Conservation (phyloP, 2,113 vertebrate species). For the Cavia porcellus region DNA sequence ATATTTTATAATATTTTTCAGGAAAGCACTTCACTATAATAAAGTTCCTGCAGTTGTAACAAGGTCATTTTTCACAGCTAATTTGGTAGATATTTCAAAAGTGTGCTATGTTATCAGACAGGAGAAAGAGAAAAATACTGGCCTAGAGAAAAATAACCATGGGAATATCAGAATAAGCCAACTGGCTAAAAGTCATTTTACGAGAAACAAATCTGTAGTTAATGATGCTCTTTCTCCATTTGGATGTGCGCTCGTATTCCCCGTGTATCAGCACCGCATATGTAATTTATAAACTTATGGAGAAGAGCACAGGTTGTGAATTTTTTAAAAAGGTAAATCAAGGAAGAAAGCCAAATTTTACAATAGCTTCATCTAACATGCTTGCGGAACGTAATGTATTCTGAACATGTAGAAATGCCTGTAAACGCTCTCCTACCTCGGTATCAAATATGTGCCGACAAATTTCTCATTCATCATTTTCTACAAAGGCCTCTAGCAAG, state of each 20-base stretch:
- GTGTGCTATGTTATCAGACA: slow-evolving; percentile 43
- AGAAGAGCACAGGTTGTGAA: neutral
- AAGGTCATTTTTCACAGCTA: slow-evolving; percentile 65
- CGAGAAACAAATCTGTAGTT: slow-evolving; percentile 33
- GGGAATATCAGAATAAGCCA: neutral
- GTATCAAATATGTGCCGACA: neutral
- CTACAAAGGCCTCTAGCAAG: neutral
- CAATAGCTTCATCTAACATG: neutral
- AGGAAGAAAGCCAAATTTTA: slow-evolving; percentile 6
- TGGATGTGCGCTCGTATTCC: neutral
- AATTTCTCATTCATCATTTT: slow-evolving; percentile 39
- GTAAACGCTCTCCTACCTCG: neutral
- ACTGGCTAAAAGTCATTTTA: neutral
- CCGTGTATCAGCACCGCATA: neutral
- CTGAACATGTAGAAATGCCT: neutral
- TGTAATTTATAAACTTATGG: neutral
- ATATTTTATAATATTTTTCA: slow-evolving; percentile 60
- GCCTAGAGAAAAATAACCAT: slow-evolving; percentile 14
- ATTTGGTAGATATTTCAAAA: slow-evolving; percentile 41
- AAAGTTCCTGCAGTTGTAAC: slow-evolving; percentile 61
- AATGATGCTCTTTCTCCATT: neutral
- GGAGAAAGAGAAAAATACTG: neutral
- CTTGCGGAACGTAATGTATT: neutral
- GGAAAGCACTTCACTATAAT: slow-evolving; percentile 47
- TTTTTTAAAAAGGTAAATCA: neutral